Conservation (phyloP, 2,113 vertebrate species). For the Peromyscus maniculatus region DNA sequence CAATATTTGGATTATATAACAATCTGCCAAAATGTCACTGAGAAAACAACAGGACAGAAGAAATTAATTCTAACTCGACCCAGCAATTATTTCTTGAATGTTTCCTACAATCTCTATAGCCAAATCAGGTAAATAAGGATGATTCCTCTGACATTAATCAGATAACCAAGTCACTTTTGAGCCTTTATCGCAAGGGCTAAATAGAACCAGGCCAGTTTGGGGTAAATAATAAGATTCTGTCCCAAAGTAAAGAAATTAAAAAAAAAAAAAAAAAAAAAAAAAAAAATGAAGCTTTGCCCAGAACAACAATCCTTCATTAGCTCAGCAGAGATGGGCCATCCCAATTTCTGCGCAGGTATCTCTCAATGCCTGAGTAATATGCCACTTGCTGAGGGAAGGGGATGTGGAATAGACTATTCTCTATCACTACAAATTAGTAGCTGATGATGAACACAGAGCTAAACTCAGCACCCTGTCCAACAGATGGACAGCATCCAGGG, state of each 20-base stretch:
- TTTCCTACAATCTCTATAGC: neutral
- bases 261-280: neutral
- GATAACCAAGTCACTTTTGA: neutral
- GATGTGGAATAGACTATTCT: neutral
- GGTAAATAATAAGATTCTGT: neutral
- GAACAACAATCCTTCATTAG: constrained; percentile 6
- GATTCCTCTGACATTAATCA: neutral
- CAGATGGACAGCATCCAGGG: neutral
- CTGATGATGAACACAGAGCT: neutral
- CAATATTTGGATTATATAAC: constrained; percentile 5
- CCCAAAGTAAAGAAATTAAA: neutral
- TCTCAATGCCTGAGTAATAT: neutral
- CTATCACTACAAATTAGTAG: constrained; percentile 23
- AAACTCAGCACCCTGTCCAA: constrained; percentile 27
- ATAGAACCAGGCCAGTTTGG: neutral
- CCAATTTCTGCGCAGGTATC: neutral
- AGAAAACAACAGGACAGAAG: neutral
- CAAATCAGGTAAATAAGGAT: constrained; percentile 18
- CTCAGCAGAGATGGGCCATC: neutral
- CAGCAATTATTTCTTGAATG: constrained; percentile 32
- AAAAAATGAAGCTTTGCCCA: constrained; percentile 33
- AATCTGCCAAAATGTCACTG: neutral
- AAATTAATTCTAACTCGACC: constrained; percentile 32
- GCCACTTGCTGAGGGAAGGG: neutral
- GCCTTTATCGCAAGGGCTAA: constrained; percentile 28